phyloP scores from a whole-genome alignment of 2,797 vertebrate genomes.

The Danionella dracula region DNA sequence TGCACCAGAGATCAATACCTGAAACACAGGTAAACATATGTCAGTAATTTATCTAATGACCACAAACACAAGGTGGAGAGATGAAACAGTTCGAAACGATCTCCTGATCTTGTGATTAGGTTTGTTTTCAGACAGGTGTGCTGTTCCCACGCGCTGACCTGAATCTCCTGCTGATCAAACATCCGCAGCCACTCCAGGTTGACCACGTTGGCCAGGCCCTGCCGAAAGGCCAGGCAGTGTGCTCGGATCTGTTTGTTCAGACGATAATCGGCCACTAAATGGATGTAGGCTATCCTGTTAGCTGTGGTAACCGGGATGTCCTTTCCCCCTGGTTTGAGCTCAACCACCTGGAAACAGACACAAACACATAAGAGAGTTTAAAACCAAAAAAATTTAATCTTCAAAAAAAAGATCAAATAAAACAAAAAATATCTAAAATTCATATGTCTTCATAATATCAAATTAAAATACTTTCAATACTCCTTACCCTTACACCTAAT shows the following conservation, averaged over 20 bases:
- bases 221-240: conserved; percentile 90
- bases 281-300: conserved; percentile 95
- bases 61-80: background rate
- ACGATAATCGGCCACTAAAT: conserved; percentile 91
- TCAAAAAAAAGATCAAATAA: too few relatives aligned
- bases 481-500: too few relatives aligned
- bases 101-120: background rate
- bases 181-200: conserved; percentile 97
- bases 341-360: conserved; percentile 78
- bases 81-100: background rate
- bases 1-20: conserved; percentile 97
- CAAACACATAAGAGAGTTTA: conserved; percentile 1
- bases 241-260: conserved; percentile 93
- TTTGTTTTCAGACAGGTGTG: background rate
- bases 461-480: too few relatives aligned
- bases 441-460: too few relatives aligned
- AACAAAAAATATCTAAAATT: too few relatives aligned
- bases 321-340: conserved; percentile 88
- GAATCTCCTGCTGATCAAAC: conserved; percentile 98
- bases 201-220: conserved; percentile 92
- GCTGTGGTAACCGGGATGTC: conserved; percentile 93
- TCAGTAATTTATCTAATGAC: background rate
- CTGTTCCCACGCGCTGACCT: conserved; percentile 66
- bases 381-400: too few relatives aligned
- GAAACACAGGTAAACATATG: background rate